Evolutionary conservation across 2,888 invertebrate species (phyloP).

Genomic region (Eupeodes latifasciatus): DNA sequence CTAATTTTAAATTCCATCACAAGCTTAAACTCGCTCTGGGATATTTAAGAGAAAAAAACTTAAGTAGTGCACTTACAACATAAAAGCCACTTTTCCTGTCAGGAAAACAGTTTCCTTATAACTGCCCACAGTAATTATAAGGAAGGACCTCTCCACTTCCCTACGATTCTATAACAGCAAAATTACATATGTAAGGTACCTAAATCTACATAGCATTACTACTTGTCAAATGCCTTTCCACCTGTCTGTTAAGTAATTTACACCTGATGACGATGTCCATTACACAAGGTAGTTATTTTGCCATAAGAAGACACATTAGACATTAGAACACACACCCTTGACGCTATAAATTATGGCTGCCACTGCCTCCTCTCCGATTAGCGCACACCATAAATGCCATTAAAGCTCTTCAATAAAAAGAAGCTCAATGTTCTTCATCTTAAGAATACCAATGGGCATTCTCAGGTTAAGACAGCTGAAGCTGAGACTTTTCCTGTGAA

Average conservation of each 20-base stretch:
- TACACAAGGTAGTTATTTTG: background rate
- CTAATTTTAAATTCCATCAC: no score
- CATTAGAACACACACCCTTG: conserved; percentile 24
- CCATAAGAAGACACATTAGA: background rate
- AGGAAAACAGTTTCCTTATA: no score
- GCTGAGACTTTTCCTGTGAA: conserved; percentile 30
- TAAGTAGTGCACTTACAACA: no score
- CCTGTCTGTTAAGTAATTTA: conserved; percentile 44
- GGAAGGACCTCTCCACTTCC: no score
- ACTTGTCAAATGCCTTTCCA: conserved; percentile 40
- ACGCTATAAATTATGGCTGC: conserved; percentile 10
- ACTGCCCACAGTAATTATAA: no score
- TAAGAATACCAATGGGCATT: conserved; percentile 38
- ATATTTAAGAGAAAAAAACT: no score
- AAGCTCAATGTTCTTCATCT: background rate
- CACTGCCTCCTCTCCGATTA: background rate
- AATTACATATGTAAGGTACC: no score
- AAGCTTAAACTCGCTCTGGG: no score
- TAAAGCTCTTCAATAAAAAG: background rate
- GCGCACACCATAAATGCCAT: conserved; percentile 16
- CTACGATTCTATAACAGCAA: no score
- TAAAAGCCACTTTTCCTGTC: no score
- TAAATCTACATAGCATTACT: background rate
- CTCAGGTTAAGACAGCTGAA: conserved; percentile 4
- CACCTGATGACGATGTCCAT: conserved; percentile 25